Base-by-base conservation (phyloP, 1,140 invertebrate species). In the Paralvinella palmiformis region DNA sequence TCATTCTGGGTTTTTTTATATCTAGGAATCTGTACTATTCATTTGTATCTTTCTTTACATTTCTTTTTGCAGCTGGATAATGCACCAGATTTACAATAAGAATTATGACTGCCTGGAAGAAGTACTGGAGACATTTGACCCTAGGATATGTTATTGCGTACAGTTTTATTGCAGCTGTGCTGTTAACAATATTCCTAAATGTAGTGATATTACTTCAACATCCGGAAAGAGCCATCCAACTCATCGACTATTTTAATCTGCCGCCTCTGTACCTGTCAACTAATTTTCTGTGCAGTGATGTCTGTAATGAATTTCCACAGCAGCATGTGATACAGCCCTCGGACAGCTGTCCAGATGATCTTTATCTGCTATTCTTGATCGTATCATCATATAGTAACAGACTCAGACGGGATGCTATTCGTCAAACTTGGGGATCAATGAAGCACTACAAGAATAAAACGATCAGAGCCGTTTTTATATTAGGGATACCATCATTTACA, bases 381-480 rank as follows among this genome's bases (percentile, higher is more conserved):
- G 31, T 36, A 13, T 57, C 62, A 13, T 63, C 37, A 22, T 52
- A 63, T 20, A 32, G 50, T 10, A 55, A 63, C 52, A 31, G 33
- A 3, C n/a, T 33, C 35, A 52, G n/a, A 17, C 62, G 62, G 2
- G 29, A 37, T n/a, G 62, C 62, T 13, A 63, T 63, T 36, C 62
- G 62, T 6, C 6, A 4, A 13, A 20, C 62, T 3, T 63, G 62
- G 62, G 62, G 62, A 10, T 22, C 20, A 13, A 27, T 56, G n/a
- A 41, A n/a, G 17, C 20, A 29, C 7, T 57, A 63, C 31, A 50
- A 27, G 7, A 52, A 52, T 22, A 17, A 56, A 29, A 63, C 31
- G 1, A 63, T 63, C n/a, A 55, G 31, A 20, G 57, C 62, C 6
- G 3, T 68, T 22, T 68, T 68, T 29, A 33, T 63, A 20, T 20